Evolutionary conservation across 2,113 vertebrate genomes (phyloP).

Genomic region (Cheilinus undulatus): DNA sequence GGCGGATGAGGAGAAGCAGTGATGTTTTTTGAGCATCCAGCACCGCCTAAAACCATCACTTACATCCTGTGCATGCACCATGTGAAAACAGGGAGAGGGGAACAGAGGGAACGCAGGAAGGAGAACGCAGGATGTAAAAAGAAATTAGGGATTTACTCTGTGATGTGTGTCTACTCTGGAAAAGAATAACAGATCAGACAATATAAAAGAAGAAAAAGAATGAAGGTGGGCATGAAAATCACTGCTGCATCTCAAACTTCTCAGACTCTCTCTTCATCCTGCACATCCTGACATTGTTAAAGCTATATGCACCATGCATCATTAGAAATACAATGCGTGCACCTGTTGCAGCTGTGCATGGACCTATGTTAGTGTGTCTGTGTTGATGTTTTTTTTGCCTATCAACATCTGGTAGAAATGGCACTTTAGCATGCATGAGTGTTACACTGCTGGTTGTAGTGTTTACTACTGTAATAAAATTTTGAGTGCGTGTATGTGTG

Average conservation of each 20-base stretch:
- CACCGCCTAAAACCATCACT: slow-evolving; percentile 9
- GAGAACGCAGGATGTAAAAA: not conserved
- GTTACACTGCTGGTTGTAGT: slow-evolving; percentile 38
- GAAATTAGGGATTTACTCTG: not conserved
- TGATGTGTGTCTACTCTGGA: not conserved
- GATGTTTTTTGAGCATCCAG: slow-evolving; percentile 11
- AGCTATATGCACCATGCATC: slow-evolving; percentile 23
- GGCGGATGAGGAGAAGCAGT: not conserved
- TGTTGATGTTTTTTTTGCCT: slow-evolving; percentile 12
- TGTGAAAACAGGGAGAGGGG: not conserved
- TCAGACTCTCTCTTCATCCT: not conserved
- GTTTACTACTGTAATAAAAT: too few species aligned
- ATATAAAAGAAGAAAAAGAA: slow-evolving; percentile 7
- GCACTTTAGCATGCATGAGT: slow-evolving; percentile 44
- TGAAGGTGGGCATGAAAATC: not conserved
- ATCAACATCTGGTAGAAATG: slow-evolving; percentile 45
- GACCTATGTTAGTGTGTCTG: not conserved
- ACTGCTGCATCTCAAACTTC: not conserved
- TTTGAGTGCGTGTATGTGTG: too few species aligned
- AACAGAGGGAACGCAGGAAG: not conserved
- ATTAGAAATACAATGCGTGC: slow-evolving; percentile 17
- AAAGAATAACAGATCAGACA: slow-evolving; percentile 5
- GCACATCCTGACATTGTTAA: slow-evolving; percentile 5
- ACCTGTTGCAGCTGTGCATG: slow-evolving; percentile 34
- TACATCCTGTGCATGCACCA: not conserved